These are phyloP conservation scores for Oplegnathus fasciatus DNA, from an alignment of 2,113 vertebrate species.

Conservation along the genomic window DNA sequence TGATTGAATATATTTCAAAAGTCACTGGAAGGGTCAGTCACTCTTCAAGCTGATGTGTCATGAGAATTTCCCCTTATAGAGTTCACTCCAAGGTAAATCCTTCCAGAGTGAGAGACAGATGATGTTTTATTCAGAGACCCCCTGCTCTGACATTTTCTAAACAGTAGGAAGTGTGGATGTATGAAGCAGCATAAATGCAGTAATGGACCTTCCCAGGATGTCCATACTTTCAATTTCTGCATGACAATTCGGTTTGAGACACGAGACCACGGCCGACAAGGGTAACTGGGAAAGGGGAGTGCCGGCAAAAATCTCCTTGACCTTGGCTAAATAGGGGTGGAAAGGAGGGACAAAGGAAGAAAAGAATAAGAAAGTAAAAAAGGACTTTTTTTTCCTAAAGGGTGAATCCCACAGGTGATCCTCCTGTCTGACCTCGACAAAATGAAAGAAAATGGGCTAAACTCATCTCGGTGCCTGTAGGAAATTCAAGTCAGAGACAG, in stretches of 20 bases:
- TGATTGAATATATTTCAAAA: conserved; percentile 53
- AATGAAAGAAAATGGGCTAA: conserved; percentile 71
- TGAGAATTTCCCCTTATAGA: conserved; percentile 52
- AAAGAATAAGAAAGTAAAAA: conserved; percentile 43
- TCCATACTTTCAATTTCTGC: conserved; percentile 38
- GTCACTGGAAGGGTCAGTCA: conserved; percentile 52
- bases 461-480: conserved; percentile 44
- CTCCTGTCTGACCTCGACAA: conserved; percentile 61
- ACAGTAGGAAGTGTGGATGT: conserved; percentile 29
- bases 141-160: conserved; percentile 61
- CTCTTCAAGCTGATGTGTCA: conserved; percentile 43
- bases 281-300: conserved; percentile 11
- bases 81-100: conserved; percentile 57
- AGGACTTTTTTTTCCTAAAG: neutral
- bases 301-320: conserved; percentile 42
- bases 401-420: conserved; percentile 66
- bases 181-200: conserved; percentile 54
- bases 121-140: conserved; percentile 75
- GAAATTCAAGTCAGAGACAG: conserved; percentile 54
- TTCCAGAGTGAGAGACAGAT: conserved; percentile 37
- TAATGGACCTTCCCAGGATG: conserved; percentile 31
- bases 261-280: neutral
- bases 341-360: conserved; percentile 33
- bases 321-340: conserved; percentile 49
- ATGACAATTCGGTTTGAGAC: conserved; percentile 35